Base-by-base conservation (phyloP, 2,888 invertebrate genomes). In the Copidosoma aretas region DNA sequence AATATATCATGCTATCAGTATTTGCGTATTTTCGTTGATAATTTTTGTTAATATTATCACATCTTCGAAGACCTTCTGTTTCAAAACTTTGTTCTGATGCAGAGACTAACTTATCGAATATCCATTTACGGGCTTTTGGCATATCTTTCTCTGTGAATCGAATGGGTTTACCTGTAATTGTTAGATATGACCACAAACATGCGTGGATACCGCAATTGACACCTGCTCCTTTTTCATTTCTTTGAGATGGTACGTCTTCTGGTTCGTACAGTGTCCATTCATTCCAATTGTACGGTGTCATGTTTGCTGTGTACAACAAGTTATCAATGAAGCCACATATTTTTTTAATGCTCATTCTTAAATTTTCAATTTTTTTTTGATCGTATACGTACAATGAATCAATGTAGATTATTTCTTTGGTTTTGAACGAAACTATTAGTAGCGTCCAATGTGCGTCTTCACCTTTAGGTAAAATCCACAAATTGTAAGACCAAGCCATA, bases 171-270 rank as follows among this genome's bases (percentile, higher is more conserved):
- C 43, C 22, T 14, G 12, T 41, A 22, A 41, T 43, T 58, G 43
- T 21, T 58, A 58, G 21, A 21, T 58, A 58, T 43, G 58, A 41
- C 43, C 58, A 58, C 3, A 58, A 21, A 32, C 58, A 58, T 14
- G 43, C 5, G 15, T 43, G 58, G 1, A 58, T n/a, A 19, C 21
- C 43, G 14, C 43, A 58, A 12, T 58, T 58, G 12, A 58, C 41
- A 15, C 58, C 17, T 1, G 21, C 21, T 1, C 58, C 58, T 21
- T 41, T 58, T 21, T 56, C 56, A 8, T 4, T 12, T 22, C 43
- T 58, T 46, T 58, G 58, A 15, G 25, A 43, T 19, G 58, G 58
- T 12, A 58, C 58, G 15, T 58, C 58, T 21, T 21, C 21, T 43
- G 58, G 58, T 3, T 15, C 22, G 22, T 21, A 58, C 8, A 8